Conservation (phyloP, 2,113 vertebrate genomes). For the Salvelinus fontinalis region DNA sequence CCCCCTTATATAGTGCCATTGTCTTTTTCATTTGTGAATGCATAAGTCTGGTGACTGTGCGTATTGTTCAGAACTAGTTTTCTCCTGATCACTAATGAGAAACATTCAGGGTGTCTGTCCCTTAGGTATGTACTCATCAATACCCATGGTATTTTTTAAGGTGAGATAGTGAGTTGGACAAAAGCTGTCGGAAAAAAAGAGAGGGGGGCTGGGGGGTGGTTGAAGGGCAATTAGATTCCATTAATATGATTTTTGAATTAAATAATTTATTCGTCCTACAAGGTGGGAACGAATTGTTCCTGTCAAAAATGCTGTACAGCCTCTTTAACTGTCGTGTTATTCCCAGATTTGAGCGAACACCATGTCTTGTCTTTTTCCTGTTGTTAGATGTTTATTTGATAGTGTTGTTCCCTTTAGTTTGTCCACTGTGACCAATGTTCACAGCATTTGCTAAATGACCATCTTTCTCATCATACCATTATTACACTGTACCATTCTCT, state of each 20-base stretch:
- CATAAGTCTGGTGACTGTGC: slow-evolving; percentile 22
- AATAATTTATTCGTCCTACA: background rate
- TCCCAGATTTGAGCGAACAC: no score
- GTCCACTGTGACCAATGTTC: no score
- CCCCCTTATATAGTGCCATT: slow-evolving; percentile 47
- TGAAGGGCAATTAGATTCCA: background rate
- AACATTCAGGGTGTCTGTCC: slow-evolving; percentile 49
- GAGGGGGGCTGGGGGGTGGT: background rate
- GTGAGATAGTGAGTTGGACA: background rate
- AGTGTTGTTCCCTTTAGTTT: no score
- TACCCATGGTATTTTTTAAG: background rate
- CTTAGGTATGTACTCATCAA: slow-evolving; percentile 45
- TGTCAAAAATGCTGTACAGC: no score
- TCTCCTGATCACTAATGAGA: slow-evolving; percentile 59
- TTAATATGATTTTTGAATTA: background rate
- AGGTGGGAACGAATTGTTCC: background rate
- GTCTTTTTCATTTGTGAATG: slow-evolving; percentile 46
- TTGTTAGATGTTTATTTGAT: no score
- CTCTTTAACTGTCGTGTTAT: no score
- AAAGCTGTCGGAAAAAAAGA: background rate
- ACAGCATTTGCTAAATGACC: no score
- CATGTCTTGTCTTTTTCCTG: no score
- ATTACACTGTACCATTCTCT: no score
- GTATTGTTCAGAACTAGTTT: slow-evolving; percentile 36
- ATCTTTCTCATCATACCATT: no score